These are phyloP conservation scores for Pollenia angustigena DNA, from an alignment of 2,888 invertebrate genomes.

Conservation along the genomic window DNA sequence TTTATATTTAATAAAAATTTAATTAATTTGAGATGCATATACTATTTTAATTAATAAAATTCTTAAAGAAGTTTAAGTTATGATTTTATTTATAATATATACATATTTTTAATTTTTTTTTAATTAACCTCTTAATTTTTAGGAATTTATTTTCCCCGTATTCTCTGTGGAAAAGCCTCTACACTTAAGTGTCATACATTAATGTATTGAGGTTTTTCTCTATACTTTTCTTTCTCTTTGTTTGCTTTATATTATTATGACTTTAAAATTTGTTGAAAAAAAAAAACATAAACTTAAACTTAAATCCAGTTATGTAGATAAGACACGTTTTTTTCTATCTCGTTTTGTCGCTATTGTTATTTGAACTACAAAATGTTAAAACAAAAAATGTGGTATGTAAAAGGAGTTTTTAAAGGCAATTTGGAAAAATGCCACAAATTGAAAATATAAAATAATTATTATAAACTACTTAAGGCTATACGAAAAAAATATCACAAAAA, in stretches of 20 bases:
- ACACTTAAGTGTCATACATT: neutral
- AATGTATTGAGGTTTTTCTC: slow-evolving; percentile 45
- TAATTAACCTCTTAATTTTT: neutral
- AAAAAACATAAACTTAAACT: slow-evolving; percentile 35
- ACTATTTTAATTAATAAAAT: no score
- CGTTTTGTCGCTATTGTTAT: slow-evolving; percentile 44
- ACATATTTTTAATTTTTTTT: neutral
- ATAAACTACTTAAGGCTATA: slow-evolving; percentile 20
- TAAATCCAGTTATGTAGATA: slow-evolving; percentile 66
- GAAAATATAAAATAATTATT: slow-evolving; percentile 44
- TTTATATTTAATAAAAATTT: no score
- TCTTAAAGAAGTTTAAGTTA: no score
- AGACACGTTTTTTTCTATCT: slow-evolving; percentile 46
- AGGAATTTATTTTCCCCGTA: neutral
- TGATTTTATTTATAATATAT: no score
- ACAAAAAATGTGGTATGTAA: slow-evolving; percentile 15
- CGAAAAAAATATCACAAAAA: neutral
- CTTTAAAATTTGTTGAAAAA: slow-evolving; percentile 44
- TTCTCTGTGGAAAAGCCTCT: slow-evolving; percentile 18
- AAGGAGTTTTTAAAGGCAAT: slow-evolving; percentile 43
- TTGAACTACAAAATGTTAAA: slow-evolving; percentile 30
- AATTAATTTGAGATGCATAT: no score
- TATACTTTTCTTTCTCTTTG: slow-evolving; percentile 13
- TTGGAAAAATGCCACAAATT: slow-evolving; percentile 47
- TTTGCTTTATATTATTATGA: slow-evolving; percentile 54